Percentiles rank a stretch among this genome's conserved stretches.
These are phyloP conservation scores for Helicoverpa assulta DNA, from an alignment of 2,888 invertebrate genomes.

Conservation along the genomic window DNA sequence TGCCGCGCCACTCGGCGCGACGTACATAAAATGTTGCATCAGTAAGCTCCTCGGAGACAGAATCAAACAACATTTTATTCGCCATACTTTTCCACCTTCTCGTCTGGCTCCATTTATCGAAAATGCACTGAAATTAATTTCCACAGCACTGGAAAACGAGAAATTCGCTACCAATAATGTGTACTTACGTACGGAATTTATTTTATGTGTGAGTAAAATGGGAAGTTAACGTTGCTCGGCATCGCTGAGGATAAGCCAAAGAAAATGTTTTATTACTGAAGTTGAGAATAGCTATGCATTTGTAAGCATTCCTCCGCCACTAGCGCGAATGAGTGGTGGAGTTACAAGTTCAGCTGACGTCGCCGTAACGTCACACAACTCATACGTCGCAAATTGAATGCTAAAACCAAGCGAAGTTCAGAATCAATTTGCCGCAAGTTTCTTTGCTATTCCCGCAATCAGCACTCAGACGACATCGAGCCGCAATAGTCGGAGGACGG, in stretches of 20 bases:
- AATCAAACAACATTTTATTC: slow-evolving; percentile 38
- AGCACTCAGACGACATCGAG: slow-evolving; percentile 23
- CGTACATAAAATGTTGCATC: slow-evolving; percentile 33
- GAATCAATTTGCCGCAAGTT: slow-evolving; percentile 53
- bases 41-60: slow-evolving; percentile 41
- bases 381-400: slow-evolving; percentile 16
- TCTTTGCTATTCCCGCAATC: slow-evolving; percentile 32
- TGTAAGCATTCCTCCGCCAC: slow-evolving; percentile 20
- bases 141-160: slow-evolving; percentile 22
- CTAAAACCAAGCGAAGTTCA: slow-evolving; percentile 22
- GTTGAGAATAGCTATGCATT: slow-evolving; percentile 33
- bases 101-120: slow-evolving; percentile 43
- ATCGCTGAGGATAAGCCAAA: background rate
- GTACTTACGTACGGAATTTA: slow-evolving; percentile 22
- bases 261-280: slow-evolving; percentile 44
- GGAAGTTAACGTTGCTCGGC: slow-evolving; percentile 6
- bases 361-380: slow-evolving; percentile 3
- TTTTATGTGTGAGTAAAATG: slow-evolving; percentile 22
- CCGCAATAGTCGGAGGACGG: slow-evolving; percentile 30
- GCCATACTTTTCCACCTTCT: slow-evolving; percentile 40
- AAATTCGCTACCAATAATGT: slow-evolving; percentile 42
- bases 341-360: background rate
- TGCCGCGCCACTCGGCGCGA: slow-evolving; percentile 14
- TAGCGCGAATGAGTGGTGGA: background rate
- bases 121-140: slow-evolving; percentile 56